Evolutionary conservation across 2,113 vertebrate genomes (phyloP).

Genomic region (Symphodus melops): DNA sequence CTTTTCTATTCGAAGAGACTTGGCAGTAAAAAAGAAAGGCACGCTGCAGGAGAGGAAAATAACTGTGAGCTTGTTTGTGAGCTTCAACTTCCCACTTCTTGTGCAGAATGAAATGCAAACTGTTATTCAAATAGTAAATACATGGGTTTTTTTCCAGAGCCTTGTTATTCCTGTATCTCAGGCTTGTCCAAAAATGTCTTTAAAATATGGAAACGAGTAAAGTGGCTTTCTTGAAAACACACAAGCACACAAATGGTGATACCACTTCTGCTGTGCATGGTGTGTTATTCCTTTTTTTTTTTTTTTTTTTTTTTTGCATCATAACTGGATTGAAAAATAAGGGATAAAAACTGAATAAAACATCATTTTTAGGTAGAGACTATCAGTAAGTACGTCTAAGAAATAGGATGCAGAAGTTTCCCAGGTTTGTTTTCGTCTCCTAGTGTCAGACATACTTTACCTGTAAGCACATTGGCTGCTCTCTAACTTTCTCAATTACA

Average conservation of each 20-base stretch:
- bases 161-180: constrained; percentile 19
- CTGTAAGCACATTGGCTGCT: constrained; percentile 52
- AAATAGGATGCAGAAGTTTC: constrained; percentile 37
- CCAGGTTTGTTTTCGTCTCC: background rate
- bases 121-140: constrained; percentile 50
- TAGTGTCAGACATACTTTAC: constrained; percentile 44
- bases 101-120: constrained; percentile 28
- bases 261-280: background rate
- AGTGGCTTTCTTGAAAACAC: constrained; percentile 31
- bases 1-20: constrained; percentile 16
- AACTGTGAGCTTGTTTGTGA: constrained; percentile 21
- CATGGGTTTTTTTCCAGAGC: constrained; percentile 12
- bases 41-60: constrained; percentile 28
- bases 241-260: background rate
- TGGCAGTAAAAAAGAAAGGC: background rate
- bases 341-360: constrained; percentile 56
- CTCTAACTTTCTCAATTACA: constrained; percentile 52
- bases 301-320: constrained; percentile 44
- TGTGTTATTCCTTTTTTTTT: constrained; percentile 41
- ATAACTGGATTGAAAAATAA: constrained; percentile 32
- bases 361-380: constrained; percentile 39
- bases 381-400: background rate
- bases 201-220: constrained; percentile 17
- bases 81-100: background rate
- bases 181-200: constrained; percentile 30